Base-by-base conservation (phyloP, 37 sponge, comb jelly and placozoan genomes). In the Agelas oroides region DNA sequence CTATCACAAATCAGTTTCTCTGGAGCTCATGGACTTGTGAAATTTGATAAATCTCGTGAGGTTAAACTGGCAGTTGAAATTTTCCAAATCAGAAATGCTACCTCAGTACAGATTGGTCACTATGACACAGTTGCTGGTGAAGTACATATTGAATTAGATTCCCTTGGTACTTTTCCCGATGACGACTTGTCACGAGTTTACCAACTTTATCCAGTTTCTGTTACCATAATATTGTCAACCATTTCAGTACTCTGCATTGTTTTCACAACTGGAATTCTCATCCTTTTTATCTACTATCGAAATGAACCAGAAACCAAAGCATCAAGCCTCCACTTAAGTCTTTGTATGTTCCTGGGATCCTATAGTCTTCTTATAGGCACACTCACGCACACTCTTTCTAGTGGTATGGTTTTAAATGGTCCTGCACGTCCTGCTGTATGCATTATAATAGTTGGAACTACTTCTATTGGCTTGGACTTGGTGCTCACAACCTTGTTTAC, bases 221-320 rank as follows among this genome's bases (percentile, higher is more conserved):
- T 61, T 25, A 12, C 27, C 5, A 14, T 14, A 27, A 61, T 14
- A 5, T 25, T 61, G 11, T 27, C 62, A 2, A 25, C 62, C 2
- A 5, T 61, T 2, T 14, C 14, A 3, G n/a, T 61, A 14, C 5
- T 61, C 62, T 12, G 5, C 27, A 25, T 61, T 2, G 5, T 61
- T 14, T 12, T 61, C 27, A 23, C 27, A 3, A 61, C 62, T 2
- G 13, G 3, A 2, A 25, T 27, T 27, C 14, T 61, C 13, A 25
- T 83, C 8, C 1, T 72, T 1, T 61, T 27, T 30, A 19, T 35
- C 31, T 3, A 5, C 62, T 61, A 61, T 25, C 24, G 61, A 0
- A 58, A 73, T 58, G 19, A 58, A 17, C 57, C 37, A 6, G 84
- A 73, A 27, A 83, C 72, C 36, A 72, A 73, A 34, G 84, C 84